phyloP scores from a whole-genome alignment of 2,797 vertebrate genomes.

The Ciconia nigra region DNA sequence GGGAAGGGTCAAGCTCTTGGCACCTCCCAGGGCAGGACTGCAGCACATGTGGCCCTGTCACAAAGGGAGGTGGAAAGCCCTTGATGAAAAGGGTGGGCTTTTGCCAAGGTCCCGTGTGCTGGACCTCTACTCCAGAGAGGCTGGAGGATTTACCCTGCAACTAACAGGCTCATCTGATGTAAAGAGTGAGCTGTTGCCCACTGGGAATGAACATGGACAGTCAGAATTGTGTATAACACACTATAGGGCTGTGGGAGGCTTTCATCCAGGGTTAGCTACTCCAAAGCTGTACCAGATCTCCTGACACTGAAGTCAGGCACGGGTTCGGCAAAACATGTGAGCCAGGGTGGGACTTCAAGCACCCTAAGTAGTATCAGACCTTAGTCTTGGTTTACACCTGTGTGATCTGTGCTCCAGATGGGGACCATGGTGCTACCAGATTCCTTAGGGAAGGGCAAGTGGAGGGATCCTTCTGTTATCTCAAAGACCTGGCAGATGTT shows the following conservation, averaged over 20 bases:
- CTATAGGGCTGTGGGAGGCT: neutral
- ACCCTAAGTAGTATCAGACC: neutral
- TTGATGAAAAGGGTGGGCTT: neutral
- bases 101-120: neutral
- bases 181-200: neutral
- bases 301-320: neutral
- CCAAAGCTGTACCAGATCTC: neutral
- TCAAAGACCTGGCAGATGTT: neutral
- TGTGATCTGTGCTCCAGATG: neutral
- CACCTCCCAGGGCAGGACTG: neutral
- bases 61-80: neutral
- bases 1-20: neutral
- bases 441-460: neutral
- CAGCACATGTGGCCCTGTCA: neutral
- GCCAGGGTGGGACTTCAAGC: neutral
- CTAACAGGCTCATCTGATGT: neutral
- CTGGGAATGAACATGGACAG: neutral
- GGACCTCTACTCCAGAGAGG: neutral
- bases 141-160: neutral
- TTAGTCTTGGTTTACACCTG: neutral
- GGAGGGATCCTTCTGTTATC: neutral
- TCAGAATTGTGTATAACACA: neutral
- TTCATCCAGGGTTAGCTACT: neutral
- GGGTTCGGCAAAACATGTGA: neutral
- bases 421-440: neutral